phyloP scores from a whole-genome alignment of 2,888 invertebrate species.

The Lycaena phlaeas region DNA sequence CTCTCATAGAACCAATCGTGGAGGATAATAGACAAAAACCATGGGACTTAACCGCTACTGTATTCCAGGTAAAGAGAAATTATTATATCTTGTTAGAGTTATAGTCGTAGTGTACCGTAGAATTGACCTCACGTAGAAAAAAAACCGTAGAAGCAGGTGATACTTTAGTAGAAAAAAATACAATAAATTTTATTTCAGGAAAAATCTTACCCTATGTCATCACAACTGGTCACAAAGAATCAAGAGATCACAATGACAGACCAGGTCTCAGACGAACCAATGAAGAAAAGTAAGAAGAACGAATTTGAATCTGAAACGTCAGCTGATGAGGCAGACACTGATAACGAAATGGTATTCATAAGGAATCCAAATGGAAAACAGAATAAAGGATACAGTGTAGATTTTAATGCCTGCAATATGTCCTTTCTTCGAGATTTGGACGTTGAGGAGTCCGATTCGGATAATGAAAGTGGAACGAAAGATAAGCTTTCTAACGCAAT shows the following conservation, averaged over 20 bases:
- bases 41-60: conserved; percentile 79
- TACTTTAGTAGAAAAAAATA: too few species aligned
- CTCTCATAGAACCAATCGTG: conserved; percentile 83
- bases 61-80: conserved; percentile 61
- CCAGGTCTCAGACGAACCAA: conserved; percentile 29
- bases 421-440: too few species aligned
- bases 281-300: conserved; percentile 39
- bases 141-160: too few species aligned
- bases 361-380: conserved; percentile 47
- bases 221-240: conserved; percentile 39
- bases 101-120: too few species aligned
- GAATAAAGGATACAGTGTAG: conserved; percentile 42
- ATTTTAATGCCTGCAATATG: conserved; percentile 57
- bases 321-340: conserved; percentile 73
- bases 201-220: conserved; percentile 72
- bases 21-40: conserved; percentile 78
- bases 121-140: too few species aligned
- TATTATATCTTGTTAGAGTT: too few species aligned
- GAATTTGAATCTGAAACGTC: conserved; percentile 71
- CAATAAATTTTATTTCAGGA: conserved; percentile 47
- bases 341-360: conserved; percentile 75
- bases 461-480: conserved; percentile 79
- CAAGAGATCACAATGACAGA: conserved; percentile 35
- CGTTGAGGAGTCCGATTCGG: conserved; percentile 81
- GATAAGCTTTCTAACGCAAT: conserved; percentile 82